Conservation (phyloP, 2,113 vertebrate species). For the Brachirus orientalis region DNA sequence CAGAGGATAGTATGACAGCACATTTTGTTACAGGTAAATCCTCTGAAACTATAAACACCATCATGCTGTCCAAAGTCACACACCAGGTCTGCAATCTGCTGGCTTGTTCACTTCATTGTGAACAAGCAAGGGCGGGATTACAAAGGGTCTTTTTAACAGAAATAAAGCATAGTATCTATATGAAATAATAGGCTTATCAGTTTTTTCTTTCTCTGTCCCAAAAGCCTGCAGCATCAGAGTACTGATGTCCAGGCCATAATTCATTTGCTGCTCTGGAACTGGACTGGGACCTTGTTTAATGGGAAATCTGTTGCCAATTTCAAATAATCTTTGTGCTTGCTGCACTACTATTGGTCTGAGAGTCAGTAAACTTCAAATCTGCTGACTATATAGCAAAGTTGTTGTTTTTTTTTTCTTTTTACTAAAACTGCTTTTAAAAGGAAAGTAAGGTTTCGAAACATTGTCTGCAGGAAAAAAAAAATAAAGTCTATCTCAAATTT, state of each 20-base stretch:
- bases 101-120: neutral
- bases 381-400: constrained; percentile 33
- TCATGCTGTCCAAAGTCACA: neutral
- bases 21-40: neutral
- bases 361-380: constrained; percentile 53
- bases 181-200: neutral
- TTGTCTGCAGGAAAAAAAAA: too few relatives aligned
- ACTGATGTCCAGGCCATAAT: constrained; percentile 63
- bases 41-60: neutral
- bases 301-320: constrained; percentile 60
- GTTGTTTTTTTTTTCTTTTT: neutral
- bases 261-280: constrained; percentile 64
- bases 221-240: constrained; percentile 10
- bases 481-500: neutral
- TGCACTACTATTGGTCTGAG: constrained; percentile 37
- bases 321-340: constrained; percentile 45
- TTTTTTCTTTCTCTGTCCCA: constrained; percentile 3
- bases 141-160: neutral
- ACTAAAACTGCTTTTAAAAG: neutral
- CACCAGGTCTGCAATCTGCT: neutral
- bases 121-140: neutral
- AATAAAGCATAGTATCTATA: constrained; percentile 1
- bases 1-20: neutral
- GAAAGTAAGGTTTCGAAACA: constrained; percentile 2
- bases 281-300: constrained; percentile 63